Conservation (phyloP, 30 jellyfish, hydroid and myxozoan species). For the Rhopilema esculentum region DNA sequence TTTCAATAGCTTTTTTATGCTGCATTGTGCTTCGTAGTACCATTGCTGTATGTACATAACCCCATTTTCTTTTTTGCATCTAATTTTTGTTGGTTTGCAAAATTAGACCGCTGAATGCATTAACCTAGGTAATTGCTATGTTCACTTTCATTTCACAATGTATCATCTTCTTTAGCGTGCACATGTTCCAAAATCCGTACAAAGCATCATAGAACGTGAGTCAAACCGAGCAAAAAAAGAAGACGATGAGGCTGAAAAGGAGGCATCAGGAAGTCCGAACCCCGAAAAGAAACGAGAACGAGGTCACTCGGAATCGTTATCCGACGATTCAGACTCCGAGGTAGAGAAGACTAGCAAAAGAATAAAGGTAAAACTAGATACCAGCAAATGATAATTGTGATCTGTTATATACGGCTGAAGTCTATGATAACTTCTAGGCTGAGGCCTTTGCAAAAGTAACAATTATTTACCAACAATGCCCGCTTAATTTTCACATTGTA, state of each 20-base stretch:
- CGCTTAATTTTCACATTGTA: no score
- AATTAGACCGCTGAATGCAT: no score
- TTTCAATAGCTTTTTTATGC: no score
- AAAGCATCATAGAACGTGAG: conserved; percentile 87
- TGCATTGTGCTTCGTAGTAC: no score
- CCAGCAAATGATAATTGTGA: conserved; percentile 5
- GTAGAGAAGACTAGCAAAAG: conserved; percentile 57
- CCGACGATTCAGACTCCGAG: conserved; percentile 72
- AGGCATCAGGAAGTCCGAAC: conserved; percentile 35
- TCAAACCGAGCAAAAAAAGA: conserved; percentile 58
- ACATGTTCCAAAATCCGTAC: conserved; percentile 89
- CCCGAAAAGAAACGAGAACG: conserved; percentile 42
- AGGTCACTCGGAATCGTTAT: conserved; percentile 52
- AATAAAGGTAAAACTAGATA: conserved; percentile 39
- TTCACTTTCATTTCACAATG: neutral
- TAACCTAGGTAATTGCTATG: no score
- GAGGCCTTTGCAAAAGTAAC: no score
- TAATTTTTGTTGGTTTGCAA: no score
- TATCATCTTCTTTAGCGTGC: conserved; percentile 82
- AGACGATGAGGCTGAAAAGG: conserved; percentile 16
- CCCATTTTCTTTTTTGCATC: no score
- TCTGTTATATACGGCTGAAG: neutral
- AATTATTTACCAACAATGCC: no score
- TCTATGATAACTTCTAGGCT: no score
- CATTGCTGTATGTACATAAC: no score